These are phyloP conservation scores for Lutraria lutraria DNA, from an alignment of 2,888 invertebrate genomes.

Conservation along the genomic window DNA sequence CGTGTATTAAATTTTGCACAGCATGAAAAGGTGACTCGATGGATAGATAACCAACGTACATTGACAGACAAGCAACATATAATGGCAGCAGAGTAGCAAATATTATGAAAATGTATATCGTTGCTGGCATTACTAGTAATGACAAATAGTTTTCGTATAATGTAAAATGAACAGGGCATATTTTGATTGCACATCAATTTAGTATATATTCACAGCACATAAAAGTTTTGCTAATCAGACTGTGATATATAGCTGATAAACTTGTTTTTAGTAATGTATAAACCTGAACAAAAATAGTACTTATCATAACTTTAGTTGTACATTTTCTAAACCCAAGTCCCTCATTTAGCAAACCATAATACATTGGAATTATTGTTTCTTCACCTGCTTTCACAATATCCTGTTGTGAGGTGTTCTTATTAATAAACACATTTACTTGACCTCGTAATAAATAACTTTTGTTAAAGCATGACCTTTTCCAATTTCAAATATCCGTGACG, in stretches of 20 bases:
- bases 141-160: no score
- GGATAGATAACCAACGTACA: no score
- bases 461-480: background rate
- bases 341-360: background rate
- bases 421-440: background rate
- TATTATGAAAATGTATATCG: no score
- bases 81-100: no score
- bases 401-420: background rate
- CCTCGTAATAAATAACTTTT: background rate
- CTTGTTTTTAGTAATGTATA: conserved; percentile 12
- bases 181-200: no score
- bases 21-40: no score
- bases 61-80: no score
- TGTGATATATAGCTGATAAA: conserved; percentile 16
- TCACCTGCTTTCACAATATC: background rate
- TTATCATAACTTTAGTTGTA: background rate
- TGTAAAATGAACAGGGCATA: no score
- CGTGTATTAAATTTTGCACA: no score
- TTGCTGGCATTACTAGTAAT: no score
- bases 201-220: no score
- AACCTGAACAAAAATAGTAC: background rate
- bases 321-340: background rate
- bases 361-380: background rate
- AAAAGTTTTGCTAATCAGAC: no score
- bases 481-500: conserved; percentile 17